Percentiles rank a stretch among this genome's conserved stretches.
phyloP scores from a whole-genome alignment of 2,113 vertebrate genomes.

The Hypocryptadius cinnamomeus region DNA sequence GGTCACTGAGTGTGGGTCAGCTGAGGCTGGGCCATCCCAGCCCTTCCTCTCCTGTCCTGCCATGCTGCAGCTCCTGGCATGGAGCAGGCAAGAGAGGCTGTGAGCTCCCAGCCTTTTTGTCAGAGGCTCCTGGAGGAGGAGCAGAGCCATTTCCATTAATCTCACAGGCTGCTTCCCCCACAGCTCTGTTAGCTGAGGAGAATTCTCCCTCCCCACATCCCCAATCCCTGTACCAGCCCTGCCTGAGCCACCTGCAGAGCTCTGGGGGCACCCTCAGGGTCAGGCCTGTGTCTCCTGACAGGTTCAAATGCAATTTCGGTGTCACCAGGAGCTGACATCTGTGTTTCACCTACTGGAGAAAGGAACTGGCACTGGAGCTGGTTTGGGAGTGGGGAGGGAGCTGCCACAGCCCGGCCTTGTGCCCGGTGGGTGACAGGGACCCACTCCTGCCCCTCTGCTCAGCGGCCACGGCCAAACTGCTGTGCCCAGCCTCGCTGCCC shows the following conservation, averaged over 20 bases:
- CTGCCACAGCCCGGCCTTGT: rapidly evolving
- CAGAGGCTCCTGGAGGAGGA: background rate
- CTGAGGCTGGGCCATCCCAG: background rate
- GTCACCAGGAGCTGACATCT: background rate
- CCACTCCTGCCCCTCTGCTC: background rate
- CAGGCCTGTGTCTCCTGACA: background rate
- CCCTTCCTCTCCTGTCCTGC: rapidly evolving
- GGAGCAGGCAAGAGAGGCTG: background rate
- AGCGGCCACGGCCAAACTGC: background rate
- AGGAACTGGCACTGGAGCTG: background rate
- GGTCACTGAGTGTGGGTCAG: background rate
- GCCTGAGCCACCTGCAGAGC: background rate
- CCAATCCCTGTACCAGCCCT: background rate
- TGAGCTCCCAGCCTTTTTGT: background rate
- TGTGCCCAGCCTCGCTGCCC: background rate
- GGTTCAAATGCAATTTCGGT: background rate
- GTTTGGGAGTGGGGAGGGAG: background rate
- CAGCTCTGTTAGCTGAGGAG: background rate
- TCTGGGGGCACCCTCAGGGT: background rate
- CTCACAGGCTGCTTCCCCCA: background rate
- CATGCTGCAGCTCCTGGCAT: rapidly evolving
- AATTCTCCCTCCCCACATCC: background rate
- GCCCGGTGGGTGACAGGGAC: background rate
- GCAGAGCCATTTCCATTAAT: background rate
- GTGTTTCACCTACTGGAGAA: background rate